Percentiles rank a stretch among this genome's conserved stretches.
Conservation (phyloP, 2,888 invertebrate species). For the Yponomeuta evonymella region DNA sequence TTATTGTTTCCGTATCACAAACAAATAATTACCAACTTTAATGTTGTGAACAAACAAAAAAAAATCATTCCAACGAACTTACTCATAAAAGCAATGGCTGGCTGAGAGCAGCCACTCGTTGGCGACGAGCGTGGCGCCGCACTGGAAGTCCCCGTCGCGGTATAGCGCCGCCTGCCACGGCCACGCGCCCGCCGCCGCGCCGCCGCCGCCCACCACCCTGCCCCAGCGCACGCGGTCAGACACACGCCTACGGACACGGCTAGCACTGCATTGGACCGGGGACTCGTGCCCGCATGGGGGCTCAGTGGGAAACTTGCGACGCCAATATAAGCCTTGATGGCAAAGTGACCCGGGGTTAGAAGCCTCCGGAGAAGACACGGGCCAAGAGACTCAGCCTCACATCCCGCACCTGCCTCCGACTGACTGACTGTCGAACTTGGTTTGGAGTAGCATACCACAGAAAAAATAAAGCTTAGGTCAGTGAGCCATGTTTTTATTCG, state of each 20-base stretch:
- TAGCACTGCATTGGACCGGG: background rate
- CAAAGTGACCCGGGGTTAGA: too few relatives aligned
- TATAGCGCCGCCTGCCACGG: constrained; percentile 92
- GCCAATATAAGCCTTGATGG: too few relatives aligned
- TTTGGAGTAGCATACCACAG: too few relatives aligned
- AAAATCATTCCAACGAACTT: constrained; percentile 38
- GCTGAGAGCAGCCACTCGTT: constrained; percentile 86
- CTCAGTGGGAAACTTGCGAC: too few relatives aligned
- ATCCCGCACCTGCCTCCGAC: too few relatives aligned
- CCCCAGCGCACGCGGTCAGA: constrained; percentile 63
- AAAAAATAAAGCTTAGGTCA: too few relatives aligned
- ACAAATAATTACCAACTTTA: background rate
- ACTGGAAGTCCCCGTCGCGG: constrained; percentile 90
- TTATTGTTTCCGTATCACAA: background rate
- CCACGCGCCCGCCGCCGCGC: constrained; percentile 86
- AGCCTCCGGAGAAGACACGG: too few relatives aligned
- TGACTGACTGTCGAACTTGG: too few relatives aligned
- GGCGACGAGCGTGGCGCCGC: constrained; percentile 84
- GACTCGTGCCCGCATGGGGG: too few relatives aligned
- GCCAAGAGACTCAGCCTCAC: too few relatives aligned
- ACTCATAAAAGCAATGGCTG: constrained; percentile 89
- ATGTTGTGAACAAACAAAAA: background rate
- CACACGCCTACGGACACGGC: constrained; percentile 32
- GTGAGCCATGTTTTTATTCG: too few relatives aligned
- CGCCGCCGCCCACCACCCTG: constrained; percentile 88